phyloP scores from a whole-genome alignment of 1,140 invertebrate species.

The Prorops nasuta region DNA sequence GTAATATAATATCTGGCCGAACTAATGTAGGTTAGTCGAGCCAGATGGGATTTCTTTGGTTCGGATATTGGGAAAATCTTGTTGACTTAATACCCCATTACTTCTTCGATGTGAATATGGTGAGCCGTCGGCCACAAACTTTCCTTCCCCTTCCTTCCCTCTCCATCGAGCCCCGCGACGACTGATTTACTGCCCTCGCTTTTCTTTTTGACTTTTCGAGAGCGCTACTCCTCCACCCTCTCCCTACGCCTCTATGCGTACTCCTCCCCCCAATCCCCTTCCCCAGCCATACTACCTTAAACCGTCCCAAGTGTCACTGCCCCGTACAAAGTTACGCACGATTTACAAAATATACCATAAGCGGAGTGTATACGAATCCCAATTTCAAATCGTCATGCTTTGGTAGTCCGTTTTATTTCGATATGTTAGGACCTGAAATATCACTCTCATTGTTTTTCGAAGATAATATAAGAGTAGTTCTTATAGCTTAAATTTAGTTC shows the following conservation, averaged over 20 bases:
- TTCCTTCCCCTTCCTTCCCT: too few relatives aligned
- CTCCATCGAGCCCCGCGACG: slow-evolving; percentile 27
- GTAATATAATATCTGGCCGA: slow-evolving; percentile 17
- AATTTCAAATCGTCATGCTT: too few relatives aligned
- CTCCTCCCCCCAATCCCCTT: not conserved
- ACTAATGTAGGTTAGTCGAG: slow-evolving; percentile 20
- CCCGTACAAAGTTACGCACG: slow-evolving; percentile 14
- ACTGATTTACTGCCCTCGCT: slow-evolving; percentile 27
- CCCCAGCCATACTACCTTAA: too few relatives aligned
- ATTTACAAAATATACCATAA: slow-evolving; percentile 23
- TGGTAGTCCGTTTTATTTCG: too few relatives aligned
- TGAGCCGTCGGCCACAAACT: too few relatives aligned
- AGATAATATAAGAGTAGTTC: too few relatives aligned
- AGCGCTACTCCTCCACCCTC: not conserved
- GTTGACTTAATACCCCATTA: slow-evolving; percentile 27
- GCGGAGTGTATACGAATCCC: too few relatives aligned
- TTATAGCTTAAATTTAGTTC: too few relatives aligned
- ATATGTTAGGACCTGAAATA: too few relatives aligned
- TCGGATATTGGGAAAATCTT: slow-evolving; percentile 17
- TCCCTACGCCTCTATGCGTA: slow-evolving; percentile 3
- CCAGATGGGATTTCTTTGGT: slow-evolving; percentile 17
- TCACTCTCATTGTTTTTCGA: too few relatives aligned
- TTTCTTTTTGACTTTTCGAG: not conserved
- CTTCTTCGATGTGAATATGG: slow-evolving; percentile 23
- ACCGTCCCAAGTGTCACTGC: too few relatives aligned